These are phyloP conservation scores for Dichetophora obliterata DNA, from an alignment of 2,888 invertebrate species.

Conservation along the genomic window DNA sequence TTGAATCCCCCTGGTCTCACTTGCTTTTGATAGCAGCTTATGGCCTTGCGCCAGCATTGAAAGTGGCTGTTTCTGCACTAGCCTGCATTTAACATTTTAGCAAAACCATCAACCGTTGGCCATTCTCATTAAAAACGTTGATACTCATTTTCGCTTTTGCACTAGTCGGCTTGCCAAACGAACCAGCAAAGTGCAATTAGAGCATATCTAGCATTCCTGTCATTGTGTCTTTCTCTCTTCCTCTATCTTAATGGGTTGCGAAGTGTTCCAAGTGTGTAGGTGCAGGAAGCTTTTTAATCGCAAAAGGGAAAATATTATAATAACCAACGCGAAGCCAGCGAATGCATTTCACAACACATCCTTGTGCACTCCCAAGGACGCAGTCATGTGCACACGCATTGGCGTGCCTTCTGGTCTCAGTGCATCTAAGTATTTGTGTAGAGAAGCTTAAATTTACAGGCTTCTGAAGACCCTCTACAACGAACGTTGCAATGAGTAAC, in stretches of 20 bases:
- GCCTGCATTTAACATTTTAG: background rate
- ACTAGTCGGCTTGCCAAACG: background rate
- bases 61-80: background rate
- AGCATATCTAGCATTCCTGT: background rate
- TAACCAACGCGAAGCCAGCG: background rate
- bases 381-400: background rate
- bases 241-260: background rate
- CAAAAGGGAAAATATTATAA: conserved; percentile 14
- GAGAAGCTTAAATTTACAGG: conserved; percentile 6
- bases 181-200: conserved; percentile 19
- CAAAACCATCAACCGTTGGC: background rate
- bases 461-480: background rate
- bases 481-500: background rate
- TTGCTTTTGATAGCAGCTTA: background rate
- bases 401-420: background rate
- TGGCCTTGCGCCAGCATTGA: background rate
- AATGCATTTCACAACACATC: background rate
- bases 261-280: background rate
- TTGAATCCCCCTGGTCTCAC: no score
- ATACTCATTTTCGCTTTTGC: background rate
- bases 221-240: background rate
- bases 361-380: background rate
- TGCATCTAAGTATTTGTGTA: background rate
- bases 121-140: conserved; percentile 25
- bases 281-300: background rate